phyloP scores from a whole-genome alignment of 2,113 vertebrate species.

The Sula dactylatra region DNA sequence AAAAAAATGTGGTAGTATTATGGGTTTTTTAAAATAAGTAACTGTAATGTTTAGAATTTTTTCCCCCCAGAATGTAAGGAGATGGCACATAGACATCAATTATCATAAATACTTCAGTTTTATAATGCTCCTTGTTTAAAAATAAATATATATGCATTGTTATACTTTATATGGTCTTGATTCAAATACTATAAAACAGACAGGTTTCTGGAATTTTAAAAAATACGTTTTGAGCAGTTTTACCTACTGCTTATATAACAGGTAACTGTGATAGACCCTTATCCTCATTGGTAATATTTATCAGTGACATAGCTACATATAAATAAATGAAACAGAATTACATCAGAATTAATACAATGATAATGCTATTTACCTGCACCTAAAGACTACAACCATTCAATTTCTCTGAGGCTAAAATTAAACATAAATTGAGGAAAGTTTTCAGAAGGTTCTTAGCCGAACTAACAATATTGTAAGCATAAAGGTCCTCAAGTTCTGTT shows the following conservation, averaged over 20 bases:
- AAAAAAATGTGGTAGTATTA: not conserved
- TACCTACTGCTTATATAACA: not conserved
- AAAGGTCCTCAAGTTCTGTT: not conserved
- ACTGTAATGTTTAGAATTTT: not conserved
- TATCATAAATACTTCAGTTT: not conserved
- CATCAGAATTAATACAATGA: not conserved
- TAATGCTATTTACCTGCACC: not conserved
- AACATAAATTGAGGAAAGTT: not conserved
- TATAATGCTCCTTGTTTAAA: not conserved
- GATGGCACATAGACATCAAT: not conserved
- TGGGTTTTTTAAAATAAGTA: not conserved
- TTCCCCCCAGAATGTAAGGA: not conserved
- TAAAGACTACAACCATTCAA: not conserved
- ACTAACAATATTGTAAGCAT: not conserved
- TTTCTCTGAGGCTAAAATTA: not conserved
- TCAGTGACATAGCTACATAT: not conserved
- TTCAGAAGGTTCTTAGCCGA: not conserved
- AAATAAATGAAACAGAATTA: not conserved
- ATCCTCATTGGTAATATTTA: not conserved
- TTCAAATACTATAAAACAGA: not conserved
- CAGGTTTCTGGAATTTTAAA: not conserved
- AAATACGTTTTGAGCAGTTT: not conserved
- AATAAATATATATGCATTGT: not conserved
- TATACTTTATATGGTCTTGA: not conserved
- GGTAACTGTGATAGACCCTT: not conserved